Evolutionary conservation across 1,140 invertebrate genomes (phyloP), one percentile per base, ranked within the genome.

Genomic region (Chionoecetes opilio): DNA sequence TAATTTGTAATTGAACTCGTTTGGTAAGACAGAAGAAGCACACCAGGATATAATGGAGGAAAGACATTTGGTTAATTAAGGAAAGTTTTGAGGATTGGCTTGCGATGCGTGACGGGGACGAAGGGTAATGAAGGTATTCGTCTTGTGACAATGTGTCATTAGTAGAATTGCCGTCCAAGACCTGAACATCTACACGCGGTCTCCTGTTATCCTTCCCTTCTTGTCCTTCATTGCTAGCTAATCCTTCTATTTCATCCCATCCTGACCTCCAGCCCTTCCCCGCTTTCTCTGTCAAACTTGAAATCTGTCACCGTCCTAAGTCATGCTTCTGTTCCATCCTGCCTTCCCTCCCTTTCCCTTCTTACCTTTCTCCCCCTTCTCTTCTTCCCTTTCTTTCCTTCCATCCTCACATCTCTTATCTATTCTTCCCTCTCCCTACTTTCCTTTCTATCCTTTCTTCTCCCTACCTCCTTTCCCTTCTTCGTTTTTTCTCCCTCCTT

Each of bases 101-200:
- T 38, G 85, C 85, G 82, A 85, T 85, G 85, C 85, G 34, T 31
- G 29, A 14, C 85, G 32, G 34, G 37, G 85, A 5, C 14, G 29
- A 5, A 8, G 85, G 85, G 85, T 87, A 32, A 87, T 87, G 85
- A 87, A 31, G 32, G 32, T 32, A 87, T 87, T 87, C 85, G 85
- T 87, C 85, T 38, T 87, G 85, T 29, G 37, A 87, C 85, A 87
- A 87, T 87, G 85, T 34, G 85, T 87, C 85, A 87, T 87, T 87
- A 87, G 85, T 87, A 32, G 37, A 87, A 87, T 87, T 87, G 85
- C 85, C 85, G 85, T 17, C 29, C 41, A 37, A 38, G 29, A 46
- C 63, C 63, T n/a, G 63, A 17, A 26, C 63, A 75, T 2, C 63
- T 26, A 75, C 63, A 75, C 63, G 26, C 63, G 6, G 63, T 26